These are phyloP conservation scores for Cheilosia vernalis DNA, from an alignment of 2,888 invertebrate genomes.

Conservation along the genomic window DNA sequence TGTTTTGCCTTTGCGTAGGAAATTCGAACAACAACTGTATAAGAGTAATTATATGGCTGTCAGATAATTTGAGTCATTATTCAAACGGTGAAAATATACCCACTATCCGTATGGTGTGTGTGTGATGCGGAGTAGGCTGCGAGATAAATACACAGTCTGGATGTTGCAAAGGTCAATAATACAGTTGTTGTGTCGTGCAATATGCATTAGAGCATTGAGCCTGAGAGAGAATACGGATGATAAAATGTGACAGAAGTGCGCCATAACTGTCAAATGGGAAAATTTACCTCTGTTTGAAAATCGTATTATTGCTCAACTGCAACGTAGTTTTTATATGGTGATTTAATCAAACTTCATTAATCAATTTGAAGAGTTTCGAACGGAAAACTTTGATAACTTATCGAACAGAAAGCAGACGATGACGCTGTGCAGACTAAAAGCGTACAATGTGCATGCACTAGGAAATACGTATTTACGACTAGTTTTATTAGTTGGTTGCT, in stretches of 20 bases:
- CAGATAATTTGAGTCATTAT: conserved; percentile 71
- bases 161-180: conserved; percentile 68
- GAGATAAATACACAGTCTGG: conserved; percentile 21
- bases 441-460: neutral
- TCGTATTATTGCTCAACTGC: conserved; percentile 3
- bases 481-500: neutral
- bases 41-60: conserved; percentile 66
- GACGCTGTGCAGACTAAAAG: no score
- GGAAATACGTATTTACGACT: neutral
- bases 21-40: conserved; percentile 40
- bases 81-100: conserved; percentile 60
- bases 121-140: neutral
- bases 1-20: conserved; percentile 24
- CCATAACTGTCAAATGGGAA: conserved; percentile 37
- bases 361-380: conserved; percentile 16
- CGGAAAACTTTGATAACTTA: neutral
- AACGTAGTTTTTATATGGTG: conserved; percentile 21
- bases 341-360: conserved; percentile 40
- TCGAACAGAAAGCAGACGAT: neutral
- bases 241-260: conserved; percentile 16
- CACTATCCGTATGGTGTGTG: neutral
- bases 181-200: conserved; percentile 36
- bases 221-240: conserved; percentile 1
- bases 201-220: conserved; percentile 23
- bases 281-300: neutral